A percentile compares a stretch with the other conserved stretches of the same genome.
Evolutionary conservation across 2,797 vertebrate genomes (phyloP).

Genomic region (Rhynchonycteris naso): DNA sequence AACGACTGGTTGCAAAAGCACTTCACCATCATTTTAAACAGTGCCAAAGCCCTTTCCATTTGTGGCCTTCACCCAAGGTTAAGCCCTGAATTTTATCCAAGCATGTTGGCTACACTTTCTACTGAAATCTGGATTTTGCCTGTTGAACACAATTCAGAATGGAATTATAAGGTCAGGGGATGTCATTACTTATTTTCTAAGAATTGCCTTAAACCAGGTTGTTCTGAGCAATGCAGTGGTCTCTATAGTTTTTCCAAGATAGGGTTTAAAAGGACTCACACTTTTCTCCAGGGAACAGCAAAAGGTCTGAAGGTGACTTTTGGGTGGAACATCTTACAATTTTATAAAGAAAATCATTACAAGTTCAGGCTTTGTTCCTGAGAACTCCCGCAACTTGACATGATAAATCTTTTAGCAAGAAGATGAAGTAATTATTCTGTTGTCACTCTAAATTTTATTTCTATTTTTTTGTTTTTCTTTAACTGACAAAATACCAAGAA

Average conservation of each 20-base stretch:
- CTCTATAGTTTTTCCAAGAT: not conserved
- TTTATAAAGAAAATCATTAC: not conserved
- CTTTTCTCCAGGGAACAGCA: not conserved
- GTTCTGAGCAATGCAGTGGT: not conserved
- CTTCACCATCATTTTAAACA: conserved; percentile 38
- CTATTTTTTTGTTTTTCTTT: not conserved
- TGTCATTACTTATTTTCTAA: not conserved
- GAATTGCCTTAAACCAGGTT: not conserved
- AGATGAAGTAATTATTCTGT: not conserved
- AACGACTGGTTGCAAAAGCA: not conserved
- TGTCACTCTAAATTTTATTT: not conserved
- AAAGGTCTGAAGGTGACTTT: not conserved
- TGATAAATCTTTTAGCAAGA: not conserved
- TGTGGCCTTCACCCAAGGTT: not conserved
- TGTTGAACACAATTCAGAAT: conserved; percentile 38
- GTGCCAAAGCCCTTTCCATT: not conserved
- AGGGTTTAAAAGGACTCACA: not conserved
- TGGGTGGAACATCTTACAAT: not conserved
- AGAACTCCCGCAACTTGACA: not conserved
- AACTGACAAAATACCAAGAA: not conserved
- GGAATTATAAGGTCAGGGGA: conserved; percentile 20
- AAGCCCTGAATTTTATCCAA: conserved; percentile 11
- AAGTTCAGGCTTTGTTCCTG: not conserved
- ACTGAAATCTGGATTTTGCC: not conserved
- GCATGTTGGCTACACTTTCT: not conserved